Percentiles rank a stretch among this genome's conserved stretches.
phyloP scores from a whole-genome alignment of 2,888 invertebrate genomes.

The Chalcosyrphus nemorum region DNA sequence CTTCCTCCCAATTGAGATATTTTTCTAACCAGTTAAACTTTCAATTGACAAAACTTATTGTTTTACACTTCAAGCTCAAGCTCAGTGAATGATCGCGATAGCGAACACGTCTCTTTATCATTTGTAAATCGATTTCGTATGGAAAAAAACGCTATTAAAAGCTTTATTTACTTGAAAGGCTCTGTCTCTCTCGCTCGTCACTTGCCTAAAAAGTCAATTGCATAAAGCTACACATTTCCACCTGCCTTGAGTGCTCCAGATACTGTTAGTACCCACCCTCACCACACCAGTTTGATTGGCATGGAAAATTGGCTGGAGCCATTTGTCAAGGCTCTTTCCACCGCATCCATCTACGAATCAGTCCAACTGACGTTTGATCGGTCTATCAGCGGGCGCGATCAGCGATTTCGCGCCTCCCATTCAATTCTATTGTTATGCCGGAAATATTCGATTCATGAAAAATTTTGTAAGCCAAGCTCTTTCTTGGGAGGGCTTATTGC shows the following conservation, averaged over 20 bases:
- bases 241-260: constrained; percentile 44
- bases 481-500: constrained; percentile 21
- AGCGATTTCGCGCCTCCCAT: constrained; percentile 50
- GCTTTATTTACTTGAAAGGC: constrained; percentile 16
- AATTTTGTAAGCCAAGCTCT: constrained; percentile 10
- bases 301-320: constrained; percentile 32
- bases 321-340: constrained; percentile 7
- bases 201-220: constrained; percentile 26
- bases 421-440: constrained; percentile 46
- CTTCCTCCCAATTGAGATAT: too few relatives aligned
- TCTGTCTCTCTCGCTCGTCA: background rate
- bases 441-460: constrained; percentile 23
- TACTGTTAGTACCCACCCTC: constrained; percentile 3
- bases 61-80: constrained; percentile 28
- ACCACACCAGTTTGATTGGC: constrained; percentile 39
- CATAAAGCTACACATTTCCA: constrained; percentile 52
- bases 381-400: constrained; percentile 53
- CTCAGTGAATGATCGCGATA: constrained; percentile 15
- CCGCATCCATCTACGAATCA: background rate
- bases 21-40: too few relatives aligned
- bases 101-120: background rate
- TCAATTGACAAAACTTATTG: constrained; percentile 21
- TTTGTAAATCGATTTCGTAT: constrained; percentile 11
- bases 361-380: constrained; percentile 55
- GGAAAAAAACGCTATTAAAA: constrained; percentile 1